Evolutionary conservation across 2,113 vertebrate species (phyloP), one percentile per base, ranked within the genome.

Genomic region (Charadrius vociferus): DNA sequence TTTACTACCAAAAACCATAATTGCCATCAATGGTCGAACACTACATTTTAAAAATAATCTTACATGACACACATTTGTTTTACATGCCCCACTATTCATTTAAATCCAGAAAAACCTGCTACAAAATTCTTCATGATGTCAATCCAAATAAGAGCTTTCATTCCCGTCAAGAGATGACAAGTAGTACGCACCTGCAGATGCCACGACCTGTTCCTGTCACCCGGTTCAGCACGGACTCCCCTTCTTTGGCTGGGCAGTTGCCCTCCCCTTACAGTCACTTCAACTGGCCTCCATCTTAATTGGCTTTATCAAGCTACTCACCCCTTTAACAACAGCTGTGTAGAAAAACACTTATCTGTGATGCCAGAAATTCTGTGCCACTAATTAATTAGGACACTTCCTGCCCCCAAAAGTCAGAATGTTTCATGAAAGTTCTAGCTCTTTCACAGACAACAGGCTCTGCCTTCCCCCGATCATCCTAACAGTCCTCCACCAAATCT

Each of bases 211-310:
- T 2, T 36, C 7, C 55, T 10, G 1, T 23, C 7, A 9, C 29
- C 73, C 47, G 55, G 7, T 2, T 27, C 59, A 52, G 59, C 50
- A 41, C 2, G 3, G 1, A 1, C 16, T 15, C 37, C 61, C 52
- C 18, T 5, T 14, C 61, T 12, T 24, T 29, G 14, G 1, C 0
- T 37, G 27, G 17, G 24, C 36, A 41, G 10, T 7, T 24, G 15
- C 41, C 50, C 47, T 23, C 26, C 21, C 8, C 0, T 1, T 8
- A 10, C 1, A 1, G 18, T 13, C 70, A n/a, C 61, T 19, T 26
- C 61, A 49, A 2, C 27, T 12, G 19, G 24, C 6, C 36, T 27
- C 3, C 1, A 8, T 7, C 34, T 18, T 13, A 1, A 14, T 4
- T 49, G 27, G 27, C 5, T 50, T 67, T 18, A 52, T 16, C 62